phyloP scores from a whole-genome alignment of 2,797 vertebrate species.

The Atherinosoma microstoma region DNA sequence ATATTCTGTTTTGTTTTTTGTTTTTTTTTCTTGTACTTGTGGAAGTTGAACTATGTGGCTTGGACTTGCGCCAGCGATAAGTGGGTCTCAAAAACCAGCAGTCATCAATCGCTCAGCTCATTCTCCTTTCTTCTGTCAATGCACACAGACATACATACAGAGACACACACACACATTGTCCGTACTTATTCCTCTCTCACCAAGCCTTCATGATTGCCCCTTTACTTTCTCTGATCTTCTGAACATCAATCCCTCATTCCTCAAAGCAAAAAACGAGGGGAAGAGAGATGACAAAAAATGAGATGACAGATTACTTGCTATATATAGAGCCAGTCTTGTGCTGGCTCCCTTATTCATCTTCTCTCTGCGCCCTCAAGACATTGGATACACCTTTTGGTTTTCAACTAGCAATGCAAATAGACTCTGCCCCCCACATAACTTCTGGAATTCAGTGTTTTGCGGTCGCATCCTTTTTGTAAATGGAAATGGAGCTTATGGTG shows the following conservation, averaged over 20 bases:
- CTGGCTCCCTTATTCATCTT: conserved; percentile 72
- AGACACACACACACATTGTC: conserved; percentile 23
- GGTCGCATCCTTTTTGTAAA: conserved; percentile 28
- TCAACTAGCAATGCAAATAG: conserved; percentile 64
- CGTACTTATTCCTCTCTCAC: conserved; percentile 44
- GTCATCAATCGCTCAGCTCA: conserved; percentile 48
- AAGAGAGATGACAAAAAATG: conserved; percentile 67
- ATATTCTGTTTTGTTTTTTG: conserved; percentile 28
- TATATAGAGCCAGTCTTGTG: conserved; percentile 72
- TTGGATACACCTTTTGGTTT: conserved; percentile 70
- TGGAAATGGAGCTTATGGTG: background rate
- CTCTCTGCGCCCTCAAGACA: conserved; percentile 60
- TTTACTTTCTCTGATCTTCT: conserved; percentile 71
- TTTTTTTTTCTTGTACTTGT: conserved; percentile 34
- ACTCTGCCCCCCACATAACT: conserved; percentile 31
- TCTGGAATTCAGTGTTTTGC: conserved; percentile 25
- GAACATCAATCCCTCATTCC: conserved; percentile 77
- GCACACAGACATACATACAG: conserved; percentile 31
- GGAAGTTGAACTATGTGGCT: conserved; percentile 30
- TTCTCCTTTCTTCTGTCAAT: conserved; percentile 16
- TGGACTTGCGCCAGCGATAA: conserved; percentile 57
- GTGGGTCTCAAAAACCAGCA: conserved; percentile 64
- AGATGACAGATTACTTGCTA: conserved; percentile 81
- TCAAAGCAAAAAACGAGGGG: conserved; percentile 69
- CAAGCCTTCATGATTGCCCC: conserved; percentile 60